Percentiles rank a stretch among this genome's conserved stretches.
These are phyloP conservation scores for Etheostoma spectabile DNA, from an alignment of 2,113 vertebrate genomes.

Conservation along the genomic window DNA sequence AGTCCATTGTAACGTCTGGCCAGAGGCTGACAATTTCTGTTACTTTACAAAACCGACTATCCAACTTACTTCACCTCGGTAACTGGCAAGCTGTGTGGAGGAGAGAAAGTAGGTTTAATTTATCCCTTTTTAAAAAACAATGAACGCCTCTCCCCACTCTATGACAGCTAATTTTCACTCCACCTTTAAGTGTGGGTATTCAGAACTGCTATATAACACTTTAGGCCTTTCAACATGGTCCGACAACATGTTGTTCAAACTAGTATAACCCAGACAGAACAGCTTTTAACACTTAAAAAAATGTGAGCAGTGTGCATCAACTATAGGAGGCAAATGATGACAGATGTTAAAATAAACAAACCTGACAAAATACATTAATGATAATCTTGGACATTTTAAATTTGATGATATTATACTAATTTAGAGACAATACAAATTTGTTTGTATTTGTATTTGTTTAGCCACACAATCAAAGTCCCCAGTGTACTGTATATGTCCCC, in stretches of 20 bases:
- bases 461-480: slow-evolving; percentile 16
- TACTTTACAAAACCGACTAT: too few species aligned
- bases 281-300: too few species aligned
- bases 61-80: too few species aligned
- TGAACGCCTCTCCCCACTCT: not conserved
- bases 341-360: not conserved
- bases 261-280: too few species aligned
- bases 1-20: too few species aligned
- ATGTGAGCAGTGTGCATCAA: too few species aligned
- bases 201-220: not conserved
- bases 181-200: not conserved
- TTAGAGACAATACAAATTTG: not conserved
- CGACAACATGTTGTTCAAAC: not conserved
- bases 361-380: not conserved
- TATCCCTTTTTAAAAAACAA: too few species aligned
- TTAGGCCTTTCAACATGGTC: not conserved
- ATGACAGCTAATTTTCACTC: too few species aligned
- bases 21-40: too few species aligned
- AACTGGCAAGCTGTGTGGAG: too few species aligned
- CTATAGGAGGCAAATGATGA: not conserved
- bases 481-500: slow-evolving; percentile 10
- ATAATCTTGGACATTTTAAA: not conserved
- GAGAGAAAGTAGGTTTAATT: too few species aligned
- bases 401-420: not conserved
- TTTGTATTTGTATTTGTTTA: too few species aligned